Conservation (phyloP, 2,113 vertebrate species). For the Thinocorus orbignyianus region DNA sequence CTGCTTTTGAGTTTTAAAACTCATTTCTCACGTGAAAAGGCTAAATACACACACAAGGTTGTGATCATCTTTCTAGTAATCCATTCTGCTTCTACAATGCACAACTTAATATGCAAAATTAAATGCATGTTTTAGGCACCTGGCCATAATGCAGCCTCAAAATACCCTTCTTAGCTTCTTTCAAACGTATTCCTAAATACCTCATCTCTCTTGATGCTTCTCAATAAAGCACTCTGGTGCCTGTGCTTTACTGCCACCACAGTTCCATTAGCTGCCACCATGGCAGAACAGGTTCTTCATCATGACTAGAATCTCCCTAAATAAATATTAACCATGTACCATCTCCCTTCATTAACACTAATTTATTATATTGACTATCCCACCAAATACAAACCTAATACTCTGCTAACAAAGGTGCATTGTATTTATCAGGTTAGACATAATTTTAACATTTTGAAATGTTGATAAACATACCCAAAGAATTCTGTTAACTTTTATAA, state of each 20-base stretch:
- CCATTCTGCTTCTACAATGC: neutral
- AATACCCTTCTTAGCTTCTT: neutral
- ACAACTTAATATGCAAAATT: neutral
- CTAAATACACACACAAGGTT: neutral
- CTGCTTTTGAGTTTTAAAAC: neutral
- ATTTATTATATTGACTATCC: neutral
- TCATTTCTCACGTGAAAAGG: neutral
- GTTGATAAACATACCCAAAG: conserved; percentile 81
- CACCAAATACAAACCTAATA: neutral
- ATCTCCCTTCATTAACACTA: neutral
- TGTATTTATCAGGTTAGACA: neutral
- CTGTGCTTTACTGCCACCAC: neutral
- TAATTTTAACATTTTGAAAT: neutral
- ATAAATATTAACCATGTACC: neutral
- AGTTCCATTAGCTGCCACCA: neutral
- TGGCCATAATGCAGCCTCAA: neutral
- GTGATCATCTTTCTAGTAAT: neutral
- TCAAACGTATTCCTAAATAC: neutral
- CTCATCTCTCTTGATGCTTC: neutral
- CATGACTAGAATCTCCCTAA: neutral
- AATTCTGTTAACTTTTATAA: conserved; percentile 84
- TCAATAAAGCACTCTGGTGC: neutral
- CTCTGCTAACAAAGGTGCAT: neutral
- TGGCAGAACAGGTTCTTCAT: neutral
- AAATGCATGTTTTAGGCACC: neutral